Conservation (phyloP, 2,113 vertebrate genomes). For the Grantiella picta region DNA sequence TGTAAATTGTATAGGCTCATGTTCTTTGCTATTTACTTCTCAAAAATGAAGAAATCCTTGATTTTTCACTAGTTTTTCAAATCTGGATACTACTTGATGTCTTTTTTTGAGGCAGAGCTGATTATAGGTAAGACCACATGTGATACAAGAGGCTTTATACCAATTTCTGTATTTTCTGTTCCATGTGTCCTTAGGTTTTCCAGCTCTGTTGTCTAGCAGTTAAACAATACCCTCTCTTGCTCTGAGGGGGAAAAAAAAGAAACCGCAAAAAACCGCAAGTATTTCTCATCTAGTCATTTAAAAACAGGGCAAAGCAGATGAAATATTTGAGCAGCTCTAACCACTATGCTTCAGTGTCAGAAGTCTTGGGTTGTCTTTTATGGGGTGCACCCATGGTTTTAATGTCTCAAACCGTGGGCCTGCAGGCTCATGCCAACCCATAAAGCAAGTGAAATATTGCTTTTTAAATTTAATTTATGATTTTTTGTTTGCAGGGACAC, state of each 20-base stretch:
- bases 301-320: not conserved
- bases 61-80: not conserved
- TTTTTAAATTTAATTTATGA: constrained; percentile 2
- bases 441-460: not conserved
- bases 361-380: not conserved
- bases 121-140: not conserved
- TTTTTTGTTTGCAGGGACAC: constrained; percentile 16
- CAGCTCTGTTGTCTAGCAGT: not conserved
- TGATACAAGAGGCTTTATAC: not conserved
- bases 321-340: constrained; percentile 1
- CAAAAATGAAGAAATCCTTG: not conserved
- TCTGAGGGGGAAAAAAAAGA: not conserved
- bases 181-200: not conserved
- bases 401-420: not conserved
- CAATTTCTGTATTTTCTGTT: not conserved
- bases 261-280: not conserved
- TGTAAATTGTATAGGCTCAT: not conserved
- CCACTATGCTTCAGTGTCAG: not conserved
- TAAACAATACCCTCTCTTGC: not conserved
- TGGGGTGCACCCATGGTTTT: not conserved
- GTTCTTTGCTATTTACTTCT: not conserved
- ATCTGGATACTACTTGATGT: not conserved
- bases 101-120: not conserved
- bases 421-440: not conserved
- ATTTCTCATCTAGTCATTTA: not conserved